These are phyloP conservation scores for Vultur gryphus DNA, from an alignment of 2,797 vertebrate genomes.

Conservation along the genomic window DNA sequence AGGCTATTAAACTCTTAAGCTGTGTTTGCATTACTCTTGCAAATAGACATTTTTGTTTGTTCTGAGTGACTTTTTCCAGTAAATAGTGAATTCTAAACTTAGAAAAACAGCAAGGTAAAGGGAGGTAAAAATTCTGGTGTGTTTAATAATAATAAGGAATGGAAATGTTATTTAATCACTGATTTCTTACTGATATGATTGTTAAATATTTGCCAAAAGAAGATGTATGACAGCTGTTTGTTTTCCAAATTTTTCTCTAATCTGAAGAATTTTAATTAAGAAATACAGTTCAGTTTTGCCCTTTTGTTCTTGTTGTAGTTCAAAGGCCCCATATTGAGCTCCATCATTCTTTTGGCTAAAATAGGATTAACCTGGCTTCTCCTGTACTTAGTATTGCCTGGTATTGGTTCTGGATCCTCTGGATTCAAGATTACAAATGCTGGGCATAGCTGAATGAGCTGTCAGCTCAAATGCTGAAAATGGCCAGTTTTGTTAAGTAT, in stretches of 20 bases:
- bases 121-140: not conserved
- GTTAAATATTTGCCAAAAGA: not conserved
- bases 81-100: slow-evolving; percentile 34
- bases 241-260: not conserved
- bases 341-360: not conserved
- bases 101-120: not conserved
- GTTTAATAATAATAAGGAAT: not conserved
- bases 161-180: not conserved
- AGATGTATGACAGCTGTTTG: not conserved
- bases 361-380: not conserved
- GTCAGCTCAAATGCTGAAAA: not conserved
- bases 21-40: slow-evolving; percentile 46
- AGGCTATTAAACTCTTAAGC: slow-evolving; percentile 44
- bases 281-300: not conserved
- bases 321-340: not conserved
- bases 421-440: not conserved
- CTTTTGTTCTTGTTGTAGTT: not conserved
- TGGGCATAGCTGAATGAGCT: not conserved
- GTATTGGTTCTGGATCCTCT: not conserved
- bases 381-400: not conserved
- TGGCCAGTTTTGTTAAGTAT: not conserved
- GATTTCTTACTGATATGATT: not conserved
- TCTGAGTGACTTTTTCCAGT: slow-evolving; percentile 28
- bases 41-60: slow-evolving; percentile 31
- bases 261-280: not conserved